Evolutionary conservation across 2,888 invertebrate species (phyloP).

Genomic region (Clitarchus hookeri): DNA sequence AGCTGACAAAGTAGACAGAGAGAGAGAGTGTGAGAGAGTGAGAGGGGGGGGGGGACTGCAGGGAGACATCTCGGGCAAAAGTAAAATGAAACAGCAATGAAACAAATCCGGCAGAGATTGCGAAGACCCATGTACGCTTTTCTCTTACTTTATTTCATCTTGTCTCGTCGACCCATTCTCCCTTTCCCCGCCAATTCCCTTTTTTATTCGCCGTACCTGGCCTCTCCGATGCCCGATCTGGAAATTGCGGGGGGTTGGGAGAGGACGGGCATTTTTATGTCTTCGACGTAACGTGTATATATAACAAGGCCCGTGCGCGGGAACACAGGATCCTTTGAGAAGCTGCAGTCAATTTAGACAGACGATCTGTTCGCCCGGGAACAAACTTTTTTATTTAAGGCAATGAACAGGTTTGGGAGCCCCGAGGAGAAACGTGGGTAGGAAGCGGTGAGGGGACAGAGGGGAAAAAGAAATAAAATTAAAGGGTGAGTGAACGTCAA

Average conservation of each 20-base stretch:
- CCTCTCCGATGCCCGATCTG: neutral
- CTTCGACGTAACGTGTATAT: slow-evolving; percentile 14
- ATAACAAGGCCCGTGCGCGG: neutral
- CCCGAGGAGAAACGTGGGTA: neutral
- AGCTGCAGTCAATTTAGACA: slow-evolving; percentile 14
- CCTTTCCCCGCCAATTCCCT: neutral
- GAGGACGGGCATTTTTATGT: neutral
- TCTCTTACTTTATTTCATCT: neutral
- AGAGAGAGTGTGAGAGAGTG: too few species aligned
- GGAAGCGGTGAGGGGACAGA: neutral
- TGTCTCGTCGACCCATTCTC: neutral
- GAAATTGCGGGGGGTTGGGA: neutral
- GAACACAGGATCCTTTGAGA: slow-evolving; percentile 5
- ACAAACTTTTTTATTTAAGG: slow-evolving; percentile 14
- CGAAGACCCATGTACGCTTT: neutral
- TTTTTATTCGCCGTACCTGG: neutral
- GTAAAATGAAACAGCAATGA: slow-evolving; percentile 14
- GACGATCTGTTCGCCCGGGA: slow-evolving; percentile 4
- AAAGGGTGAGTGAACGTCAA: slow-evolving; percentile 14
- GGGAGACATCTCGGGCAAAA: neutral
- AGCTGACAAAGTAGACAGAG: neutral
- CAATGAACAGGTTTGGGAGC: slow-evolving; percentile 9
- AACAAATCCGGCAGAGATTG: neutral
- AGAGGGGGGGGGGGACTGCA: too few species aligned
- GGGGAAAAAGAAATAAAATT: slow-evolving; percentile 14